Conservation (phyloP, 2,113 vertebrate genomes). For the Sinocyclocheilus grahami region DNA sequence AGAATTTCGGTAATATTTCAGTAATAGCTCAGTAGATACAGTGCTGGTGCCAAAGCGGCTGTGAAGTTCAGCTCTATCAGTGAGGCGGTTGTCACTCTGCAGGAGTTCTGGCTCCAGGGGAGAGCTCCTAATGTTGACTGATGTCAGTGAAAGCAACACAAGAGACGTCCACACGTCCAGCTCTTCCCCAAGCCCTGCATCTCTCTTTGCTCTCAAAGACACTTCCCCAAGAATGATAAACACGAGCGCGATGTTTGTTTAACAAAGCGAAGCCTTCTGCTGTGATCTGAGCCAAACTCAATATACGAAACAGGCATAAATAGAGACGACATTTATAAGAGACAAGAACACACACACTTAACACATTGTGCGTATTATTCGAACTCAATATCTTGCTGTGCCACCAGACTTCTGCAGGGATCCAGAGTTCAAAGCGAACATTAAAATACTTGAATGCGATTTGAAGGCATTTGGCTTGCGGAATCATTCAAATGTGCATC, state of each 20-base stretch:
- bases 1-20: neutral
- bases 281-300: slow-evolving; percentile 41
- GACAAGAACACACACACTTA: slow-evolving; percentile 27
- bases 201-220: slow-evolving; percentile 44
- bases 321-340: slow-evolving; percentile 23
- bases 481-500: neutral
- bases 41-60: neutral
- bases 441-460: neutral
- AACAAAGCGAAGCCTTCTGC: slow-evolving; percentile 48
- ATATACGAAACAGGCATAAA: neutral
- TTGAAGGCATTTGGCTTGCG: neutral
- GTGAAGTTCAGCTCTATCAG: slow-evolving; percentile 35
- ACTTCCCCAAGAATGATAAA: slow-evolving; percentile 57
- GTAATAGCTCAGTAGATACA: neutral
- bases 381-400: slow-evolving; percentile 11
- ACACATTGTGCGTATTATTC: slow-evolving; percentile 25
- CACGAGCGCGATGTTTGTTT: slow-evolving; percentile 54
- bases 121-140: slow-evolving; percentile 42
- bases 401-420: slow-evolving; percentile 24
- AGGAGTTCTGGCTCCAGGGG: slow-evolving; percentile 41
- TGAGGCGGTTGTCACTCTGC: slow-evolving; percentile 32
- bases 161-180: neutral
- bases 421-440: slow-evolving; percentile 31
- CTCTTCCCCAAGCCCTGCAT: slow-evolving; percentile 11
- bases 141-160: slow-evolving; percentile 40